These are phyloP conservation scores for Bembecia ichneumoniformis DNA, from an alignment of 2,888 invertebrate species.

Conservation along the genomic window DNA sequence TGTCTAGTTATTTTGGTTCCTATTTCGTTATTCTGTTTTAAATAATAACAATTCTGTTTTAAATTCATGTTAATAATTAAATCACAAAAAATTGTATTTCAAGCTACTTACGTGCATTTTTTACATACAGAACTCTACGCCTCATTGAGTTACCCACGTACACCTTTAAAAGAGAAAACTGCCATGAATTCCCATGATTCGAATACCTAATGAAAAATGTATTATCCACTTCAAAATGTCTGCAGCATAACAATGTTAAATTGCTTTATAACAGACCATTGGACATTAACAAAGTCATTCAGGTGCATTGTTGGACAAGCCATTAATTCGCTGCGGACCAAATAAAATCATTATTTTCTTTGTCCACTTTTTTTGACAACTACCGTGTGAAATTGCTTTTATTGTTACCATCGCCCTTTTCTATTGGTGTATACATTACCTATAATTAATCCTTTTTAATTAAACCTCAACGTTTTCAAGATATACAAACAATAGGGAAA, in stretches of 20 bases:
- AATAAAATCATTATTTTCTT: constrained; percentile 10
- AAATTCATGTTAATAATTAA: too few species aligned
- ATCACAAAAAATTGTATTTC: too few species aligned
- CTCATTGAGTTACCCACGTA: background rate
- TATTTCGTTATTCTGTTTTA: too few species aligned
- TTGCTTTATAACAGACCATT: constrained; percentile 15
- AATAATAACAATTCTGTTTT: too few species aligned
- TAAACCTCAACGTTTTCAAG: too few species aligned
- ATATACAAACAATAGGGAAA: too few species aligned
- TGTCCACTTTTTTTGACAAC: constrained; percentile 17
- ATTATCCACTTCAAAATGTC: background rate
- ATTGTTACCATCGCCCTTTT: constrained; percentile 4
- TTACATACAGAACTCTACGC: too few species aligned
- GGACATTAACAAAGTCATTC: constrained; percentile 16
- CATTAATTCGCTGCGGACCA: constrained; percentile 17
- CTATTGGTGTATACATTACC: too few species aligned
- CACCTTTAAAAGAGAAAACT: background rate
- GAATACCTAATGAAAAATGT: background rate
- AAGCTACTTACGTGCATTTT: too few species aligned
- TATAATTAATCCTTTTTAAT: too few species aligned
- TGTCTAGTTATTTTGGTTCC: too few species aligned
- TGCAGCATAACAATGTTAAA: background rate
- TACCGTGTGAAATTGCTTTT: constrained; percentile 23
- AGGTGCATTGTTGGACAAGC: constrained; percentile 16
- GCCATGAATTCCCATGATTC: background rate